Base-by-base conservation (phyloP, 2,888 invertebrate genomes). In the Cephonodes hylas region DNA sequence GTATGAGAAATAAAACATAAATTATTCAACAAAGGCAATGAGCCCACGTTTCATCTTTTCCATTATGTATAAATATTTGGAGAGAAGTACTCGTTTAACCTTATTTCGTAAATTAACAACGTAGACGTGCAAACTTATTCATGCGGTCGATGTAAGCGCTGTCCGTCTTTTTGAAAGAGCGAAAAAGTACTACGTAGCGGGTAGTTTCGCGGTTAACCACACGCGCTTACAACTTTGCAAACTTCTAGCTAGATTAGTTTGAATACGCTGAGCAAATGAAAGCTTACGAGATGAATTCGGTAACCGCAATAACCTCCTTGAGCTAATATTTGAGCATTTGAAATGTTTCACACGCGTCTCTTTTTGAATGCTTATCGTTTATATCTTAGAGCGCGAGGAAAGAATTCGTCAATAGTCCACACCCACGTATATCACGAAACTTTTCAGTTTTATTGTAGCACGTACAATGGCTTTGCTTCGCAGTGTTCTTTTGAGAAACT, bases 21-120 rank as follows among this genome's bases (percentile, higher is more conserved):
- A 86, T 87, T 86, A 87, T 87, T 88, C 89, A 86, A 83, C 85
- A 84, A 86, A 85, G 79, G 82, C 81, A 76, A 76, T 75, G 77
- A 80, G 81, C 78, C 79, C 79, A 82, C 83, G 82, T 85, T 86
- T 85, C 84, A 88, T 85, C 84, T 85, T 83, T 82, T 81, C 79
- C 80, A 83, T 84, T 83, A 80, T 72, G 72, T 80, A 83, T 83
- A 82, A 83, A 83, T 83, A 85, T 83, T 84, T 81, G 76, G 76
- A 73, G 73, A 75, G 76, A 76, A 74, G 72, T 68, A 71, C 77
- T 74, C 76, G 76, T 81, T 80, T 81, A 81, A 83, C 80, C 77
- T 81, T 77, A 81, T 84, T 82, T 75, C 73, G 72, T 75, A 80
- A 81, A 81, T 83, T 85, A 85, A 81, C 79, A 80, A 73, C 76